A percentile compares a stretch with the other conserved stretches of the same genome.
Evolutionary conservation across 2,888 invertebrate genomes (phyloP).

Genomic region (Drosophila bunnanda): DNA sequence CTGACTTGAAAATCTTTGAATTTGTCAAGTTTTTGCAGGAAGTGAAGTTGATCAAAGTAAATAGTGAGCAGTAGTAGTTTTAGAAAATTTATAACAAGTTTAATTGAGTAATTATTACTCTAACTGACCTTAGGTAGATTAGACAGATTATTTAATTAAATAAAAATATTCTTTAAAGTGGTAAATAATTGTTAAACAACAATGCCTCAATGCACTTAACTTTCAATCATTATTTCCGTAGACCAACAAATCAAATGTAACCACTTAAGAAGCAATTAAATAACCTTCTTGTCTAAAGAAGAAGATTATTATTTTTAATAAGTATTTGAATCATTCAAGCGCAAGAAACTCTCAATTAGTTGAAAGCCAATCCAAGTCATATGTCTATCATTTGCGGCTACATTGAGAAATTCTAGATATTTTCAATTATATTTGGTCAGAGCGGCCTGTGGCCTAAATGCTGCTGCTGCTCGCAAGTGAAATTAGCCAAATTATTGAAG

Average conservation of each 20-base stretch:
- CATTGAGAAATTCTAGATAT: constrained; percentile 51
- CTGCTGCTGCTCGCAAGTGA: constrained; percentile 36
- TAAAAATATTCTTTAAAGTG: background rate
- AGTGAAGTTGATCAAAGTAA: background rate
- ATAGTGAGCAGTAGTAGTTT: background rate
- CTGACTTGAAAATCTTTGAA: constrained; percentile 15
- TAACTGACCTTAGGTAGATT: background rate
- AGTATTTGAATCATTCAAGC: background rate
- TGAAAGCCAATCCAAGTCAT: constrained; percentile 9
- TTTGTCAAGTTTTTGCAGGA: constrained; percentile 1
- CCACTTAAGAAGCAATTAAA: background rate
- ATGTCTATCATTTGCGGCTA: constrained; percentile 35
- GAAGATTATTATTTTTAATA: constrained; percentile 2
- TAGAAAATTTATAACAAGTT: background rate
- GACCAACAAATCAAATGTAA: constrained; percentile 1
- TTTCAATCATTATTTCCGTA: background rate
- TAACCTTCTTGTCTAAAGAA: background rate
- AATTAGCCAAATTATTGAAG: constrained; percentile 80
- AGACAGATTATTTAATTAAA: background rate
- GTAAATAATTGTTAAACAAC: background rate
- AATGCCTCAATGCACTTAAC: background rate
- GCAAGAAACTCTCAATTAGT: constrained; percentile 26
- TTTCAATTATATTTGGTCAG: constrained; percentile 61
- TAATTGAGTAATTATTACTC: background rate
- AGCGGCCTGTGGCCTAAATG: background rate